phyloP scores from a whole-genome alignment of 2,888 invertebrate genomes.

The Coelopa pilipes region DNA sequence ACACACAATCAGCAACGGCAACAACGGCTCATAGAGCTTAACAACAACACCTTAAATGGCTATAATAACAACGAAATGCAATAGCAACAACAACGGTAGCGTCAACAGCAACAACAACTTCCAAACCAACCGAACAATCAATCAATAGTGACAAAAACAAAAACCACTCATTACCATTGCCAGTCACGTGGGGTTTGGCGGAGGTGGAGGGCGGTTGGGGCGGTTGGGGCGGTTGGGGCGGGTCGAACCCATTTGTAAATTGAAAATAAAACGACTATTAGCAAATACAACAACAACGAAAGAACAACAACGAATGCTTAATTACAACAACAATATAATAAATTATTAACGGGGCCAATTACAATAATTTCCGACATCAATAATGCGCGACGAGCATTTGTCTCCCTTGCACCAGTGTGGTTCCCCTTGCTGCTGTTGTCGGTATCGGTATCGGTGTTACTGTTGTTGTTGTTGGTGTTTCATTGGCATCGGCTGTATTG shows the following conservation, averaged over 20 bases:
- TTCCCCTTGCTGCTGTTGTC: too few species aligned
- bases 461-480: background rate
- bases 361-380: constrained; percentile 40
- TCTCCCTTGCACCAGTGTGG: background rate
- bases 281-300: constrained; percentile 19
- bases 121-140: too few species aligned
- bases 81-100: background rate
- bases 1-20: constrained; percentile 11
- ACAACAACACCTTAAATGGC: constrained; percentile 10
- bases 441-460: background rate
- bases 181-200: too few species aligned
- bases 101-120: background rate
- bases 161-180: too few species aligned
- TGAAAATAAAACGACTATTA: constrained; percentile 22
- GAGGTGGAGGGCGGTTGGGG: too few species aligned
- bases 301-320: constrained; percentile 3
- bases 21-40: constrained; percentile 13
- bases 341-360: constrained; percentile 40
- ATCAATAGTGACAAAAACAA: too few species aligned
- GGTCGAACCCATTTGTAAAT: constrained; percentile 11
- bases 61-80: background rate
- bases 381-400: constrained; percentile 22
- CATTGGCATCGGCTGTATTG: background rate
- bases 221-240: too few species aligned
- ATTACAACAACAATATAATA: constrained; percentile 1